Percentiles rank a stretch among this genome's conserved stretches.
phyloP scores from a whole-genome alignment of 2,113 vertebrate genomes.

The Cavia porcellus region DNA sequence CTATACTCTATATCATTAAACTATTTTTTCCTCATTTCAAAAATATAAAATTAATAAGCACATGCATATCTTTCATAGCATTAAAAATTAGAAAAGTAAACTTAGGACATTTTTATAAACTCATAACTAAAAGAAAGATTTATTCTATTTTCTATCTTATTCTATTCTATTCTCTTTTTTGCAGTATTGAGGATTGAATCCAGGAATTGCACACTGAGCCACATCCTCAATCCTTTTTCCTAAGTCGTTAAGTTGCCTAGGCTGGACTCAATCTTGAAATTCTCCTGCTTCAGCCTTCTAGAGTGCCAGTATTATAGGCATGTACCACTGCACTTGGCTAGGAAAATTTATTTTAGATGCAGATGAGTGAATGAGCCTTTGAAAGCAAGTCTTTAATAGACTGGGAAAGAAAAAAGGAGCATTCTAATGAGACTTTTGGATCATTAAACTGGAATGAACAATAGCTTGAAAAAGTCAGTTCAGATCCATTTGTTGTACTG shows the following conservation, averaged over 20 bases:
- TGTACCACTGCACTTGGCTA: not conserved
- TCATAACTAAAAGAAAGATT: not conserved
- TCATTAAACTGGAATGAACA: constrained; percentile 15
- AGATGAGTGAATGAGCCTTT: not conserved
- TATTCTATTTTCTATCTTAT: not conserved
- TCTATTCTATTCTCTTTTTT: not conserved
- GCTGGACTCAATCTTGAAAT: not conserved
- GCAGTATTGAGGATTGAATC: not conserved
- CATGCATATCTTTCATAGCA: not conserved
- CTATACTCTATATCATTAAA: not conserved
- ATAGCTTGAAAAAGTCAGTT: not conserved
- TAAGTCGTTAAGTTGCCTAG: not conserved
- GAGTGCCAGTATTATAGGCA: not conserved
- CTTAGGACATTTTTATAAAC: not conserved
- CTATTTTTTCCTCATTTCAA: constrained; percentile 40
- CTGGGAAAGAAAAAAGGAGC: not conserved
- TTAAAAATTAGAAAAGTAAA: not conserved
- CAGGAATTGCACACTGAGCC: not conserved
- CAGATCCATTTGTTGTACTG: not conserved
- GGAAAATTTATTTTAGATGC: not conserved
- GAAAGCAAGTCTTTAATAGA: constrained; percentile 10
- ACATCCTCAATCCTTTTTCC: not conserved
- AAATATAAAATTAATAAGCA: constrained; percentile 22
- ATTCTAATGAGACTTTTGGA: not conserved
- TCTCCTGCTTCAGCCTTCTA: not conserved